Evolutionary conservation across 2,113 vertebrate genomes (phyloP), one percentile per base, ranked within the genome.

Genomic region (Ciconia boyciana): DNA sequence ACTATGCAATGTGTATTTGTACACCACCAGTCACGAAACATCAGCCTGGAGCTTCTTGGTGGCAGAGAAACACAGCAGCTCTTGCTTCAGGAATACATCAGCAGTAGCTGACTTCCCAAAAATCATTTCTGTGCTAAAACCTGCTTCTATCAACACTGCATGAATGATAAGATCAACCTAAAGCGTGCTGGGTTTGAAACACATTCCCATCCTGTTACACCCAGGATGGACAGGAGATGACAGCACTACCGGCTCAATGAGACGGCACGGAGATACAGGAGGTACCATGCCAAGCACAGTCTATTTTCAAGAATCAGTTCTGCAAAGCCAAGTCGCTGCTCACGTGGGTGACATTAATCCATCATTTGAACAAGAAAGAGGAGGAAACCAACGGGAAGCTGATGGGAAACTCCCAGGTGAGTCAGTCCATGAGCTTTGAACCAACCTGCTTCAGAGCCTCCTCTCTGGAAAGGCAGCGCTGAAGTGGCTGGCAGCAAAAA

Each of bases 401-500:
- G n/a, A 17, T 2, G 1, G 39, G 31, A 72, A 72, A 52, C 57
- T 69, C 46, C 34, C 41, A 91, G 74, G 86, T 83, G 61, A 78
- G 39, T 57, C 41, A 64, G 60, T 36, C 46, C 69, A 15, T 4
- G 18, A 83, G 61, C 66, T 54, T 0, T 48, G 69, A 74, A 58
- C 28, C 57, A 78, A 49, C 46, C 70, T 91, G 91, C 77, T 81
- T 62, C 83, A 84, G 24, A 49, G 51, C 21, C 16, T 86, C 57
- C 68, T 16, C 41, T 90, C 29, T 31, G 66, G 24, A 77, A 89
- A 55, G 32, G 78, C 96, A 94, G 89, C 17, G 1, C 78, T 58
- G 84, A 64, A 74, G 21, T 58, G 87, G 64, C 55, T 91, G 94
- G 90, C 91, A 96, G 71, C 68, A 90, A 34, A 83, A 77, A 75